A percentile compares a stretch with the other conserved stretches of the same genome.
Conservation (phyloP, 2,888 invertebrate genomes). For the Caenorhabditis uteleia region DNA sequence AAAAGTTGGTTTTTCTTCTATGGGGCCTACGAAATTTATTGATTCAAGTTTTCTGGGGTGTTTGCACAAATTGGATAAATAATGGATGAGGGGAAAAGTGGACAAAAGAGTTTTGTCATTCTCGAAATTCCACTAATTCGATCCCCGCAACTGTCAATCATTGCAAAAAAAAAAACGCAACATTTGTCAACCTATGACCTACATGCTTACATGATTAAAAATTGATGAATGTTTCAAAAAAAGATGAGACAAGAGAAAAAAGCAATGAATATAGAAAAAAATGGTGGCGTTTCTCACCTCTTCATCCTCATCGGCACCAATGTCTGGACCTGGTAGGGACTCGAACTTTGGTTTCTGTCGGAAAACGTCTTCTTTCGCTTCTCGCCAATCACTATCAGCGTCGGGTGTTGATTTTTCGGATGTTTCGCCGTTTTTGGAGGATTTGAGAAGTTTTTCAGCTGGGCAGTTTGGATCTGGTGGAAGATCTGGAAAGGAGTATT, state of each 20-base stretch:
- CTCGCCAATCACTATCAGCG: constrained; percentile 18
- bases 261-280: constrained; percentile 8
- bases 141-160: no score
- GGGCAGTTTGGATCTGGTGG: constrained; percentile 43
- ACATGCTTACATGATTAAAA: no score
- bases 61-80: no score
- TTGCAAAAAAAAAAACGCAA: not conserved
- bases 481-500: constrained; percentile 22
- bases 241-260: constrained; percentile 2
- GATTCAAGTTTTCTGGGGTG: no score
- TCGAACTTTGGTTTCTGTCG: not conserved
- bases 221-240: constrained; percentile 27
- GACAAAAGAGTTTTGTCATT: no score
- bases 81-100: no score
- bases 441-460: constrained; percentile 34
- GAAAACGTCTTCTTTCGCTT: constrained; percentile 25
- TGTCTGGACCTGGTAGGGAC: constrained; percentile 54
- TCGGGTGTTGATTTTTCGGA: constrained; percentile 7
- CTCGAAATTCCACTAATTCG: no score
- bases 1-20: not conserved
- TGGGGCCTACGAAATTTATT: no score
- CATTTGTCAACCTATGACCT: not conserved
- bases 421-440: constrained; percentile 3
- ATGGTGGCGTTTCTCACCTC: constrained; percentile 6
- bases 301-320: constrained; percentile 35